phyloP scores from a whole-genome alignment of 2,888 invertebrate species.

The Xestia sexstrigata region DNA sequence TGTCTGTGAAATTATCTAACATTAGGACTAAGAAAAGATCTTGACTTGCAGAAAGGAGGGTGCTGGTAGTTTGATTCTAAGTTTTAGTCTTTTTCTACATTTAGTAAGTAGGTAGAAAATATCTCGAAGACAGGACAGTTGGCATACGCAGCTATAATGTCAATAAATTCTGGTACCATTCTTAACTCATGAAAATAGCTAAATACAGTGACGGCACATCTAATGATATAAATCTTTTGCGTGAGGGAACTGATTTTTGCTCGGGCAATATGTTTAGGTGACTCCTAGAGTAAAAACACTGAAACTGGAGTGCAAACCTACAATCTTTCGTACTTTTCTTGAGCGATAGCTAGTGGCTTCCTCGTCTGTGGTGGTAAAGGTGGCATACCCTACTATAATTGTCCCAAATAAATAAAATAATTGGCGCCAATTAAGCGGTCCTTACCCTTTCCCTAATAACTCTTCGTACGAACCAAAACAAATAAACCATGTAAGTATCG shows the following conservation, averaged over 20 bases:
- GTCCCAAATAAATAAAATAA: no score
- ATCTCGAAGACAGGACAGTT: not conserved
- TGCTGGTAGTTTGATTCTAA: not conserved
- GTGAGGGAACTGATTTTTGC: not conserved
- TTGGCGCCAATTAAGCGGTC: no score
- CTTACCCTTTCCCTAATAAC: no score
- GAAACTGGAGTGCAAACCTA: not conserved
- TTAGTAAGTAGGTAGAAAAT: not conserved
- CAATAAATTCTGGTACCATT: not conserved
- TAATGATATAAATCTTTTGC: not conserved
- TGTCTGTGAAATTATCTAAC: constrained; percentile 24
- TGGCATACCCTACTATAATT: not conserved
- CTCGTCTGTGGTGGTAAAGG: not conserved
- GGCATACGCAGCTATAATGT: not conserved
- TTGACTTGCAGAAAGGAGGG: not conserved
- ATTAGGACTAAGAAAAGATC: not conserved
- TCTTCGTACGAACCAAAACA: no score
- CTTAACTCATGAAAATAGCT: not conserved
- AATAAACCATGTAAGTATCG: no score
- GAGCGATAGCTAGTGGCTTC: not conserved
- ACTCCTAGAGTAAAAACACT: not conserved
- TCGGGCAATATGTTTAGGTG: not conserved
- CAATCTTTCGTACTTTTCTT: not conserved
- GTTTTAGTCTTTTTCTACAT: not conserved
- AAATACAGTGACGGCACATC: not conserved